Percentiles rank a stretch among this genome's conserved stretches.
phyloP scores from a whole-genome alignment of 2,888 invertebrate genomes.

The Papilio gigon region DNA sequence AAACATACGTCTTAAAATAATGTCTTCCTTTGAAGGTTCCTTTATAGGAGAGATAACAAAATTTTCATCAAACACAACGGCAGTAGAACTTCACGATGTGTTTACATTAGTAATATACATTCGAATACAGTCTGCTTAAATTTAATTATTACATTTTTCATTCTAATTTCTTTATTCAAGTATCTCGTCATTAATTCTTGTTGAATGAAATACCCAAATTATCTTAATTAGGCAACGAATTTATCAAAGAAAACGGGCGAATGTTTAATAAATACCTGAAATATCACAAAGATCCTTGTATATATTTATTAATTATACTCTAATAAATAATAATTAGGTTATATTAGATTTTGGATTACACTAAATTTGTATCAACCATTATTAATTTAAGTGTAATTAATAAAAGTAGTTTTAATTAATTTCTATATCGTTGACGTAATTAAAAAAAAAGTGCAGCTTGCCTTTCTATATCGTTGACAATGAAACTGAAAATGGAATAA shows the following conservation, averaged over 20 bases:
- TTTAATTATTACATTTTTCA: neutral
- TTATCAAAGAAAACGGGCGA: conserved; percentile 11
- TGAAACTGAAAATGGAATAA: neutral
- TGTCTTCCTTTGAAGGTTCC: too few species aligned
- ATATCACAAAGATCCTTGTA: conserved; percentile 26
- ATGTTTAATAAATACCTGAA: conserved; percentile 14
- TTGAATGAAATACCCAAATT: conserved; percentile 19
- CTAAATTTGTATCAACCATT: neutral
- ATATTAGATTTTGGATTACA: conserved; percentile 17
- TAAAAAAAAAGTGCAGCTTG: too few species aligned
- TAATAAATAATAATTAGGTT: conserved; percentile 13
- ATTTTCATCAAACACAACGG: too few species aligned
- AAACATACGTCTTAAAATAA: too few species aligned
- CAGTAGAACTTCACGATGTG: too few species aligned
- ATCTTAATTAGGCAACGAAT: conserved; percentile 27
- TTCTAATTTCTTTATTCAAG: conserved; percentile 3
- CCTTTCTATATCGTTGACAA: too few species aligned
- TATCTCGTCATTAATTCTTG: neutral
- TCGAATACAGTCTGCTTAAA: too few species aligned
- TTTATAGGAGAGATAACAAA: too few species aligned
- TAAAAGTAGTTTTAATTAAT: neutral
- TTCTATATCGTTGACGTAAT: too few species aligned
- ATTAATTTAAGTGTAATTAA: neutral
- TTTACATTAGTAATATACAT: too few species aligned
- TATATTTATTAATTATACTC: conserved; percentile 8